Conservation (phyloP, 2,113 vertebrate genomes). For the Halcyon malimbica region DNA sequence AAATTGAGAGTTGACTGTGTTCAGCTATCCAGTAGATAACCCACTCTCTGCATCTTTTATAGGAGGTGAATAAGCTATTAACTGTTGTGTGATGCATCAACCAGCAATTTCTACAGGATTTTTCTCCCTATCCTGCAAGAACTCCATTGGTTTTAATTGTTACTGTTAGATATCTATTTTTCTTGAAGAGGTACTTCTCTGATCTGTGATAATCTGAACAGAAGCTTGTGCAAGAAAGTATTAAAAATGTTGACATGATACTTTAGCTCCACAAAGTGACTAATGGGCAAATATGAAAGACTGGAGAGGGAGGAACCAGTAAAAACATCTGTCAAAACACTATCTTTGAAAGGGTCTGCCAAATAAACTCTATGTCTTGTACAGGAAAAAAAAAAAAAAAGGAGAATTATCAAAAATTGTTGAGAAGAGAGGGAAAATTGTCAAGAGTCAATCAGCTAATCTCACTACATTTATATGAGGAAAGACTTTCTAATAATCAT, state of each 20-base stretch:
- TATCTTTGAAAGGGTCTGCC: not conserved
- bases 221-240: not conserved
- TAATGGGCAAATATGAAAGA: not conserved
- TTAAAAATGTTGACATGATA: not conserved
- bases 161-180: not conserved
- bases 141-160: not conserved
- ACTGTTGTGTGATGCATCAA: not conserved
- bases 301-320: accelerated
- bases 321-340: not conserved
- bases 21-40: not conserved
- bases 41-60: not conserved
- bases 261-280: not conserved
- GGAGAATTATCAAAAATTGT: not conserved
- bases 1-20: not conserved
- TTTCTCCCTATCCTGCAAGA: not conserved
- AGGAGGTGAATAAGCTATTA: not conserved
- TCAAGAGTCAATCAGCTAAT: not conserved
- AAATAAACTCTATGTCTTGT: not conserved
- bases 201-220: not conserved
- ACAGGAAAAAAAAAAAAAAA: not conserved
- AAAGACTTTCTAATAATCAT: not conserved
- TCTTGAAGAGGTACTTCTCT: not conserved
- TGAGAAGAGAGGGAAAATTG: not conserved
- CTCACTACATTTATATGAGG: not conserved
- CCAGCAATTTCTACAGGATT: not conserved